These are phyloP conservation scores for Erebia ligea DNA, from an alignment of 2,888 invertebrate species.

Conservation along the genomic window DNA sequence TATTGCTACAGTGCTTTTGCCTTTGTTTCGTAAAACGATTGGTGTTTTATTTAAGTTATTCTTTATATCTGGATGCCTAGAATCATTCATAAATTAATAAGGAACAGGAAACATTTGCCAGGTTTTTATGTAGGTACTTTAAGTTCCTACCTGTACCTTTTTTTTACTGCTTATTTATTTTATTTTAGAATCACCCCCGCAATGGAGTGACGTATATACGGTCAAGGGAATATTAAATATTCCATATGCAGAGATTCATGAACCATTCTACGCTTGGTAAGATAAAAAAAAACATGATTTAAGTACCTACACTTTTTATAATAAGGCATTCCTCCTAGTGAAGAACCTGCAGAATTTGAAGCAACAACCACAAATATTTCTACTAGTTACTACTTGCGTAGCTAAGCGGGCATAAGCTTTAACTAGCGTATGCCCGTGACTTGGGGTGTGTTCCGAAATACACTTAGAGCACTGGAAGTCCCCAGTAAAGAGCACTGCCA, in stretches of 20 bases:
- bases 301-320: not conserved
- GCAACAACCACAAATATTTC: too few species aligned
- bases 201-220: slow-evolving; percentile 88
- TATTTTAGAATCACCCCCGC: slow-evolving; percentile 74
- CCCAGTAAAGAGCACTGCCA: too few species aligned
- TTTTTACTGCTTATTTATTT: not conserved
- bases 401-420: too few species aligned
- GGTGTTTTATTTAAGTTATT: not conserved
- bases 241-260: slow-evolving; percentile 96
- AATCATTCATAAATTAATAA: not conserved
- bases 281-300: slow-evolving; percentile 41
- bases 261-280: slow-evolving; percentile 95
- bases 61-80: not conserved
- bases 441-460: too few species aligned
- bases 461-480: too few species aligned
- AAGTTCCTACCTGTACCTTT: not conserved
- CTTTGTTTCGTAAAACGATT: not conserved
- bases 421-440: too few species aligned
- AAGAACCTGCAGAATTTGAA: too few species aligned
- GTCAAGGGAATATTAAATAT: slow-evolving; percentile 91
- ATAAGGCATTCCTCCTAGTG: too few species aligned
- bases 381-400: too few species aligned
- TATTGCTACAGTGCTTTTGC: not conserved
- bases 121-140: too few species aligned
- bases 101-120: too few species aligned